phyloP scores from a whole-genome alignment of 2,797 vertebrate species.

The Muscicapa comitata region DNA sequence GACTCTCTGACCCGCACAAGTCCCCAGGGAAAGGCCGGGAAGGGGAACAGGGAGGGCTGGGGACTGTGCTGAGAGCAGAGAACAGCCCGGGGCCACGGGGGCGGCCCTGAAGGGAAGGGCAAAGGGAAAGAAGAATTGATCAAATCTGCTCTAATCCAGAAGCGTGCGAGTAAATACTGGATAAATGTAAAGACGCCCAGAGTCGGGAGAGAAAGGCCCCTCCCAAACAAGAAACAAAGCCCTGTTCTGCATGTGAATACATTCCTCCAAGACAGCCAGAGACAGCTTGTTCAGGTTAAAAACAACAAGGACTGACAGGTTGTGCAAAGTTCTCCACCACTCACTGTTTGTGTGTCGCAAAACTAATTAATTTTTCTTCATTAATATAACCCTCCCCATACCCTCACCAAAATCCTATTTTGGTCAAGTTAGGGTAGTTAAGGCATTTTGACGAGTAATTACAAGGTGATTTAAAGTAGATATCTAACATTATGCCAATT shows the following conservation, averaged over 20 bases:
- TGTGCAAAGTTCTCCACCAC: slow-evolving; percentile 73
- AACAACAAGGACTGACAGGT: slow-evolving; percentile 49
- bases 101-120: not conserved
- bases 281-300: slow-evolving; percentile 59
- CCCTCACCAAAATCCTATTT: slow-evolving; percentile 61
- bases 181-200: slow-evolving; percentile 37
- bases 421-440: slow-evolving; percentile 79
- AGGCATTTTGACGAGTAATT: slow-evolving; percentile 80
- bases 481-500: slow-evolving; percentile 69
- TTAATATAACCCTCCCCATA: slow-evolving; percentile 25
- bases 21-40: not conserved
- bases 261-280: slow-evolving; percentile 50
- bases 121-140: slow-evolving; percentile 43
- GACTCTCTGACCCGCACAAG: not conserved
- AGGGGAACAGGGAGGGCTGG: not conserved
- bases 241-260: slow-evolving; percentile 52
- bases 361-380: slow-evolving; percentile 8
- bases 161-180: slow-evolving; percentile 44
- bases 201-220: slow-evolving; percentile 10
- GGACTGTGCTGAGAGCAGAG: not conserved
- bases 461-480: slow-evolving; percentile 72
- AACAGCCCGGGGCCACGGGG: not conserved
- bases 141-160: slow-evolving; percentile 56
- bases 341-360: not conserved
- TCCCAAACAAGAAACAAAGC: slow-evolving; percentile 34